These are phyloP conservation scores for Lycorma delicatula DNA, from an alignment of 1,140 invertebrate species.

Conservation along the genomic window DNA sequence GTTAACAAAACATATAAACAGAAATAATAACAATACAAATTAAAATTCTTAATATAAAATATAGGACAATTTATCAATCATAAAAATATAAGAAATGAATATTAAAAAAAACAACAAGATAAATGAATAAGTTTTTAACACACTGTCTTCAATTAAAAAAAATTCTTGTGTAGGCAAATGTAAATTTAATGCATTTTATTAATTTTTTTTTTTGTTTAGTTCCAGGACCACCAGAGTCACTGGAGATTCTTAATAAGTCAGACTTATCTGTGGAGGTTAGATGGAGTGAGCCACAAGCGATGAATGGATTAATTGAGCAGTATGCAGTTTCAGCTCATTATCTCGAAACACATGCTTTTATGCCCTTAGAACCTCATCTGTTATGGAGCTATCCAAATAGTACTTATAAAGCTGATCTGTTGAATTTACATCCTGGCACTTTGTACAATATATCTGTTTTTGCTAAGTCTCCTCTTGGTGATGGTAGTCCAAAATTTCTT, in stretches of 20 bases:
- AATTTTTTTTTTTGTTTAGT: neutral
- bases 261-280: neutral
- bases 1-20: too few species aligned
- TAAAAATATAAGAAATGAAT: too few species aligned
- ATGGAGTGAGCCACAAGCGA: neutral
- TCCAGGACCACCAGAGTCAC: neutral
- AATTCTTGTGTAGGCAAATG: too few species aligned
- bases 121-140: too few species aligned
- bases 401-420: neutral
- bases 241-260: neutral
- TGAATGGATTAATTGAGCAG: neutral
- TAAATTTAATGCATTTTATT: too few species aligned
- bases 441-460: neutral
- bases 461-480: neutral
- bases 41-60: too few species aligned
- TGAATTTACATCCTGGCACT: neutral
- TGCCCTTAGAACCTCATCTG: neutral
- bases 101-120: too few species aligned
- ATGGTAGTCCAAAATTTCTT: neutral
- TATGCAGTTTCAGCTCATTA: neutral
- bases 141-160: too few species aligned
- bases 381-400: neutral
- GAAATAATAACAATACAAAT: too few species aligned
- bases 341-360: neutral
- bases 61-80: too few species aligned